Base-by-base conservation (phyloP, 2,797 vertebrate genomes). In the Sebastes flavidus region DNA sequence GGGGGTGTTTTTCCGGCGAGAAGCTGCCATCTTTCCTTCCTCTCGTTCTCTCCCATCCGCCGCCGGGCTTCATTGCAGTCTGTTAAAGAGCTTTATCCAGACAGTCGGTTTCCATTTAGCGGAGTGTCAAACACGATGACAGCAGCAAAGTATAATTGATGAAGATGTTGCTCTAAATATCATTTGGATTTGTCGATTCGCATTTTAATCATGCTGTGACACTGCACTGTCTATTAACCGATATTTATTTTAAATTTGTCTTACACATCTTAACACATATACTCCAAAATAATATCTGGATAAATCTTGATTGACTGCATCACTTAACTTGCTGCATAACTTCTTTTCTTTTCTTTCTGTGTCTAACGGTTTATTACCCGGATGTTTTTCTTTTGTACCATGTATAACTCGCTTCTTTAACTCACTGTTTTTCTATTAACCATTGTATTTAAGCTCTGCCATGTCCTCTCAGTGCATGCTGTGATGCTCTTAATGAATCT, bases 61-160 rank as follows among this genome's bases (percentile, higher is more conserved):
- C 60, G 76, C 54, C 24, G 27, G 52, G 81, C 82, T 88, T 88
- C 74, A 72, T 52, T n/a, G 30, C 73, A 75, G 72, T 87, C 84
- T 81, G 73, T 82, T 72, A 2, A 60, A 60, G 70, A 89, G 89
- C 73, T 93, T 92, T 91, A 93, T 92, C 93, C 92, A 93, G 91
- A 59, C 52, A 58, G 46, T 68, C 11, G 13, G 4, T 46, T 82
- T 49, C 13, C 32, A 18, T 63, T 62, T 49, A 58, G 52, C 8
- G 3, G 2, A 16, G 3, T 34, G 46, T 77, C 58, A n/a, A 32
- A 54, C 65, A 49, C 18, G 24, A 24, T 18, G 29, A 72, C 4
- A 38, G 56, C 59, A 10, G 27, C 30, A 12, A 52, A 36, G 42
- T 10, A 2, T n/a, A 12, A 30, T 60, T 42, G 24, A 30, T 27